Conservation (phyloP, 2,888 invertebrate species). For the Hipparchia semele region DNA sequence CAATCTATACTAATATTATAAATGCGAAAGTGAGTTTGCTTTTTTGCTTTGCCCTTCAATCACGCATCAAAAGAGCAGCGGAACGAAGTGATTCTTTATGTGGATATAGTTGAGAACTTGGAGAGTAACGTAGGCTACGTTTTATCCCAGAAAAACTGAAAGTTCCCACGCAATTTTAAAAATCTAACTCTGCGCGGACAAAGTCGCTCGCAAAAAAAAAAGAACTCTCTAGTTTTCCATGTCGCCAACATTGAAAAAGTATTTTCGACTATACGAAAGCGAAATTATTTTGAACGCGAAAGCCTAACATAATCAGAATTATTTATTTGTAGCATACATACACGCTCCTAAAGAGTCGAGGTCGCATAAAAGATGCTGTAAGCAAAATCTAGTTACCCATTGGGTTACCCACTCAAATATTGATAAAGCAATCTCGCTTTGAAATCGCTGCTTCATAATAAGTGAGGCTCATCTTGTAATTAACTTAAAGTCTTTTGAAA, state of each 20-base stretch:
- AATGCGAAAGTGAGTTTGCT: no score
- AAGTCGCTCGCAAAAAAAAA: no score
- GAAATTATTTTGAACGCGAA: slow-evolving; percentile 5
- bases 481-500: slow-evolving; percentile 26
- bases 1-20: no score
- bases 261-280: slow-evolving; percentile 2
- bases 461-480: slow-evolving; percentile 42
- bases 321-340: slow-evolving; percentile 20
- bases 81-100: no score
- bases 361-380: slow-evolving; percentile 30
- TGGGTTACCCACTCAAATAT: slow-evolving; percentile 57
- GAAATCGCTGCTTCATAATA: slow-evolving; percentile 45
- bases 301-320: slow-evolving; percentile 15
- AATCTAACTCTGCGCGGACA: no score
- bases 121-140: no score
- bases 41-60: no score
- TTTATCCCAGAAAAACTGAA: no score
- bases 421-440: slow-evolving; percentile 64
- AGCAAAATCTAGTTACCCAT: slow-evolving; percentile 33
- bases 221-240: background rate
- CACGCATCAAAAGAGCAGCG: no score
- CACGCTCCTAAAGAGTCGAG: slow-evolving; percentile 17
- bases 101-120: no score
- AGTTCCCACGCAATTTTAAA: no score
- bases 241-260: background rate